These are phyloP conservation scores for Pygoscelis antarcticus DNA, from an alignment of 2,113 vertebrate genomes.

Conservation along the genomic window DNA sequence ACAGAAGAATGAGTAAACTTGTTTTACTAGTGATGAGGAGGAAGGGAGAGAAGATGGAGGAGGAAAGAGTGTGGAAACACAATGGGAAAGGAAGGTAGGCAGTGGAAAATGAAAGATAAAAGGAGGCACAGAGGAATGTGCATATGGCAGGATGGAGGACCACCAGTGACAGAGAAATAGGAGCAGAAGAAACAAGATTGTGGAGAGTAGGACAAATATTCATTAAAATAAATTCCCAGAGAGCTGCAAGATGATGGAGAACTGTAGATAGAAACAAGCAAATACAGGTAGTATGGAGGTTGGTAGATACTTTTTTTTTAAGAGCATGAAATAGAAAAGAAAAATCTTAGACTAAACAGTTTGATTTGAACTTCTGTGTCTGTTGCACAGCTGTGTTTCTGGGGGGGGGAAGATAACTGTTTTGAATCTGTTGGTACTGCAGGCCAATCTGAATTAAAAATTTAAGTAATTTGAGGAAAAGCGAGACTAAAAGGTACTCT, in stretches of 20 bases:
- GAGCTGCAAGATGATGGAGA: background rate
- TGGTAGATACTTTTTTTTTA: background rate
- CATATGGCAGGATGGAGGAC: background rate
- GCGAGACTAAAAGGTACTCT: constrained; percentile 21
- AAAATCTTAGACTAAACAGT: background rate
- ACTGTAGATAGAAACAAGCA: background rate
- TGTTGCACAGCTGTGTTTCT: background rate
- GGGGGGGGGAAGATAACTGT: background rate
- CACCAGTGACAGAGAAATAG: background rate
- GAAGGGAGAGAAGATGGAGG: background rate
- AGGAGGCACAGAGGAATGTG: background rate
- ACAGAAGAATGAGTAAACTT: background rate
- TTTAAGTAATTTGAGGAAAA: constrained; percentile 26
- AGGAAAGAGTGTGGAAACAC: background rate
- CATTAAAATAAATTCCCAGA: background rate
- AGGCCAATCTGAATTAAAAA: constrained; percentile 23
- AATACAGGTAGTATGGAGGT: background rate
- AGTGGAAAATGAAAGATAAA: background rate
- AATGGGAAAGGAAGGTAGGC: background rate
- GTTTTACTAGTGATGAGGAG: background rate
- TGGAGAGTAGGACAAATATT: background rate
- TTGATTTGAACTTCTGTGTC: background rate
- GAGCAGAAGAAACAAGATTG: background rate
- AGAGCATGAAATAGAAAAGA: background rate
- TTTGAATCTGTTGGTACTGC: background rate